A percentile compares a stretch with the other conserved stretches of the same genome.
Conservation (phyloP, 1,140 invertebrate species). For the Drosophila kohkoa region DNA sequence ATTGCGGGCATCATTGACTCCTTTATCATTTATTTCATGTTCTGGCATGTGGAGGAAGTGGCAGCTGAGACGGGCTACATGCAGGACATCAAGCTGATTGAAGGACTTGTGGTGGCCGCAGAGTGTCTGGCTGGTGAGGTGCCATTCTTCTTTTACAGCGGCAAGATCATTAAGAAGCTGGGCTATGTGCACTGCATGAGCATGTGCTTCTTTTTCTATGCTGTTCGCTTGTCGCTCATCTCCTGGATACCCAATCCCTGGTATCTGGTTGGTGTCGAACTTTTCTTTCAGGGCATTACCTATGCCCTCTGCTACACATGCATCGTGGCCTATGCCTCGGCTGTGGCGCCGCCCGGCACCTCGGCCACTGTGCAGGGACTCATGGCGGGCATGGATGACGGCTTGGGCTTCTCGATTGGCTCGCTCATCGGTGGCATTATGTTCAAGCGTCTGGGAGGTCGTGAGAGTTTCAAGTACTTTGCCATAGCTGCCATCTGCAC, state of each 20-base stretch:
- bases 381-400: conserved; percentile 93
- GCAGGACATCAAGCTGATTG: conserved; percentile 90
- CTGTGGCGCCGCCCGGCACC: conserved; percentile 90
- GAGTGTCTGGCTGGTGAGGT: conserved; percentile 91
- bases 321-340: conserved; percentile 91
- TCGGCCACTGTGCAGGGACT: conserved; percentile 93
- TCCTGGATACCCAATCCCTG: conserved; percentile 90
- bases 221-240: conserved; percentile 88
- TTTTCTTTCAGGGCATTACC: conserved; percentile 91
- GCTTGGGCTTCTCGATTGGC: conserved; percentile 89
- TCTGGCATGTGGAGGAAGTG: conserved; percentile 92
- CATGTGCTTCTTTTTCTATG: conserved; percentile 90
- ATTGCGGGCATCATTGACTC: conserved; percentile 91
- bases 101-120: conserved; percentile 90
- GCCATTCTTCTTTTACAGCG: conserved; percentile 90
- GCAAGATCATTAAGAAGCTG: conserved; percentile 89
- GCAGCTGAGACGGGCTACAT: conserved; percentile 87
- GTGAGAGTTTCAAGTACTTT: conserved; percentile 86
- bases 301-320: conserved; percentile 92
- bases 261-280: conserved; percentile 90
- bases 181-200: conserved; percentile 90
- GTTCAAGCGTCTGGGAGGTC: conserved; percentile 87
- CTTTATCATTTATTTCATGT: conserved; percentile 92
- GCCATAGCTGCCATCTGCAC: conserved; percentile 85
- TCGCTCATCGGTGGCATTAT: conserved; percentile 87